A percentile compares a stretch with the other conserved stretches of the same genome.
Conservation (phyloP, 1,140 invertebrate species). For the Aphelenchoides fujianensis region DNA sequence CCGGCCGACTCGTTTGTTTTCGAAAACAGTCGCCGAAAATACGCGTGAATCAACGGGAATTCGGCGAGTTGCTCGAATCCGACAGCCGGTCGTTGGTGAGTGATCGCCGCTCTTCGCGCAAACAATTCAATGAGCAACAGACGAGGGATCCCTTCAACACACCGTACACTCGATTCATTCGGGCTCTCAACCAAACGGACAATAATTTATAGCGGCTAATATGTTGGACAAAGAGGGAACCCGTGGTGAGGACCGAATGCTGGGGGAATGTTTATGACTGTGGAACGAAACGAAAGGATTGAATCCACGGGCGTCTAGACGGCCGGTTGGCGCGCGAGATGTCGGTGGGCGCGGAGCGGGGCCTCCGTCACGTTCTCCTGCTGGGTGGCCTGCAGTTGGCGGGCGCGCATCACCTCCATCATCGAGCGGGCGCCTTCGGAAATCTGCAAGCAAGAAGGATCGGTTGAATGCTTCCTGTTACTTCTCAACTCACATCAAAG, state of each 20-base stretch:
- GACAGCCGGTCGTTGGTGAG: no score
- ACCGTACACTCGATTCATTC: background rate
- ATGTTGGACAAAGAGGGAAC: background rate
- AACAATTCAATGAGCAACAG: no score
- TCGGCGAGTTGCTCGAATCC: background rate
- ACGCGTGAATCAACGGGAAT: background rate
- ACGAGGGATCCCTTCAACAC: no score
- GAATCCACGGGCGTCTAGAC: background rate
- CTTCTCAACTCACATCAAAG: conserved; percentile 7
- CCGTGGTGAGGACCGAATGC: background rate
- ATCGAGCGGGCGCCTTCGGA: background rate
- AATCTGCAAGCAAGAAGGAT: no score
- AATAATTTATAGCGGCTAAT: background rate
- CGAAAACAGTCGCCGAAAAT: background rate
- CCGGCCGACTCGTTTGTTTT: background rate
- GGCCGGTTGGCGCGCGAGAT: background rate
- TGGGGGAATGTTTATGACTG: background rate
- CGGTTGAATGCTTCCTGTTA: no score
- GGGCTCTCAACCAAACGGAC: background rate
- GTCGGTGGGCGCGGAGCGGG: background rate
- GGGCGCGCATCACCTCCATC: background rate
- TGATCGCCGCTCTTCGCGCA: no score
- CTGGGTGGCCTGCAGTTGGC: background rate
- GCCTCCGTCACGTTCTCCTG: no score
- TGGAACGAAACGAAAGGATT: background rate